phyloP scores from a whole-genome alignment of 2,113 vertebrate species.

The Engraulis encrasicolus region DNA sequence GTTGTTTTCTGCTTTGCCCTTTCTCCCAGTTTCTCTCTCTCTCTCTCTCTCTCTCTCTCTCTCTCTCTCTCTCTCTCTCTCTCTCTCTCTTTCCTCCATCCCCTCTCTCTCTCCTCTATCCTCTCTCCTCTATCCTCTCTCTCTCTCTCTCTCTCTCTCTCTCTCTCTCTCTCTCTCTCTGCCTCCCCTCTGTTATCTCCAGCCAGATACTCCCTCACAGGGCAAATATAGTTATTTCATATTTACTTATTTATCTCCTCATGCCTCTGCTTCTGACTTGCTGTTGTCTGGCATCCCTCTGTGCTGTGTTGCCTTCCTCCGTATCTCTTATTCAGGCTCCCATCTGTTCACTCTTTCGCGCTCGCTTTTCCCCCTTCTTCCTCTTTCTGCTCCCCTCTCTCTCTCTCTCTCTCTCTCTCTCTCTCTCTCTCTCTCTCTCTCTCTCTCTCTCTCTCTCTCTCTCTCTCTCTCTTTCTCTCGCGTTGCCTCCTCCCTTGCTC shows the following conservation, averaged over 20 bases:
- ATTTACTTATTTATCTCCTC: not conserved
- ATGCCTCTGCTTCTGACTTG: not conserved
- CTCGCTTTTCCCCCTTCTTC: not conserved
- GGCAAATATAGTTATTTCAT: too few relatives aligned
- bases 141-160: not conserved
- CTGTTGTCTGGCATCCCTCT: not conserved
- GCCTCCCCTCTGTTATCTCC: not conserved
- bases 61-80: not conserved
- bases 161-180: too few relatives aligned
- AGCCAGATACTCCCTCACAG: not conserved
- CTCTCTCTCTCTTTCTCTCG: not conserved
- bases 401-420: not conserved
- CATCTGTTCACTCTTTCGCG: too few relatives aligned
- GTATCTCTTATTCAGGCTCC: too few relatives aligned
- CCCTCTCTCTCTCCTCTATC: not conserved
- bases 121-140: not conserved
- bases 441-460: not conserved
- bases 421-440: conserved; percentile 3
- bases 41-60: not conserved
- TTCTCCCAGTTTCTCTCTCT: not conserved
- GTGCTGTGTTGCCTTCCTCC: not conserved
- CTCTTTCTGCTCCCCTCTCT: not conserved
- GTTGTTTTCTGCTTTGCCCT: too few relatives aligned
- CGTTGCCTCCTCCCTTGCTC: too few relatives aligned
- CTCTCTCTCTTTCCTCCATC: not conserved